Evolutionary conservation across 2,797 vertebrate genomes (phyloP).

Genomic region (Serranus cabrilla): DNA sequence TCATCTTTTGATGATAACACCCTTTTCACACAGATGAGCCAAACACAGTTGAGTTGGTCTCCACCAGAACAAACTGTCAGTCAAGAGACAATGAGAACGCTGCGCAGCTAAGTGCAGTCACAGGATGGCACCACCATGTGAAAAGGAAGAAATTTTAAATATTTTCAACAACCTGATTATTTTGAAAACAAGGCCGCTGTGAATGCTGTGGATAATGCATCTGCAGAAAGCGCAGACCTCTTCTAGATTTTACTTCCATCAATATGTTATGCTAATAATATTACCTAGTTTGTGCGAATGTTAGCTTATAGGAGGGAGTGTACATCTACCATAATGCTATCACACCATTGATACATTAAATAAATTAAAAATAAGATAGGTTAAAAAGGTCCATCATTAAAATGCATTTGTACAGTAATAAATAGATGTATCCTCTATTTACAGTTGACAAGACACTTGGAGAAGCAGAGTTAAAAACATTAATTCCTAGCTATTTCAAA

Average conservation of each 20-base stretch:
- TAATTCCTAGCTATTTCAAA: conserved; percentile 58
- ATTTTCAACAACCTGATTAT: conserved; percentile 16
- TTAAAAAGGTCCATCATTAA: conserved; percentile 67
- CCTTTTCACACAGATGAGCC: conserved; percentile 55
- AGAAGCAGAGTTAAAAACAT: conserved; percentile 72
- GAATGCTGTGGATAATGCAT: conserved; percentile 42
- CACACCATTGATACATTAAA: conserved; percentile 56
- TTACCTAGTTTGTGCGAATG: conserved; percentile 5
- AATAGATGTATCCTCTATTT: conserved; percentile 81
- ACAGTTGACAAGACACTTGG: conserved; percentile 71
- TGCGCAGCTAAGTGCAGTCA: conserved; percentile 13
- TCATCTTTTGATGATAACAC: conserved; percentile 1
- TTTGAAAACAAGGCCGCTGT: conserved; percentile 31
- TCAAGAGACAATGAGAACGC: conserved; percentile 10
- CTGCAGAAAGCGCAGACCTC: conserved; percentile 16
- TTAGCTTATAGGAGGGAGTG: conserved; percentile 49
- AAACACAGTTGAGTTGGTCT: conserved; percentile 26
- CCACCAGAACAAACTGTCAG: conserved; percentile 9
- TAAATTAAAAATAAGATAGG: conserved; percentile 71
- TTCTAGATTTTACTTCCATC: conserved; percentile 15
- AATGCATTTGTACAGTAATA: conserved; percentile 81
- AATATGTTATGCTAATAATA: conserved; percentile 6
- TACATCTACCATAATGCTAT: conserved; percentile 23
- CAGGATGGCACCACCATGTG: conserved; percentile 45
- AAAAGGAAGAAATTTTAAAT: conserved; percentile 40